Conservation (phyloP, 2,888 invertebrate species). For the Lycaena phlaeas region DNA sequence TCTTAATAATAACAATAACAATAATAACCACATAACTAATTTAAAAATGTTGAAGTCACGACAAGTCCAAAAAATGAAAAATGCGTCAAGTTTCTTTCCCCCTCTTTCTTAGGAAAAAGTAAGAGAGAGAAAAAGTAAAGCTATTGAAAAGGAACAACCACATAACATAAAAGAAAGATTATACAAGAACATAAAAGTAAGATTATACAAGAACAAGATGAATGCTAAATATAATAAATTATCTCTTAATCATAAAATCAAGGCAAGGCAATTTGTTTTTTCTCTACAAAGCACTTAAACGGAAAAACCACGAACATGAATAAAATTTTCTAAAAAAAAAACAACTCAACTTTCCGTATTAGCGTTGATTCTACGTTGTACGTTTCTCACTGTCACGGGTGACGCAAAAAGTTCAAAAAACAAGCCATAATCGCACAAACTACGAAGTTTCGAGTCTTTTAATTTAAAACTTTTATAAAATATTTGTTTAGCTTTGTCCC, state of each 20-base stretch:
- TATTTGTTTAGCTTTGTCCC: neutral
- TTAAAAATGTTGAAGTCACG: too few species aligned
- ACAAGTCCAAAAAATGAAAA: too few species aligned
- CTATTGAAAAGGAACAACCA: too few species aligned
- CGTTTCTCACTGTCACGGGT: neutral
- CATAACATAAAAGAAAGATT: too few species aligned
- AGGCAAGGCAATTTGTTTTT: conserved; percentile 8
- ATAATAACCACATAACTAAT: too few species aligned
- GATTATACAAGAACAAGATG: too few species aligned
- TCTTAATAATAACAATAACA: too few species aligned
- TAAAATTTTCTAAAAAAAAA: conserved; percentile 10
- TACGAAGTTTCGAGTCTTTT: neutral
- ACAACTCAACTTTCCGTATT: conserved; percentile 10
- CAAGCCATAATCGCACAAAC: neutral
- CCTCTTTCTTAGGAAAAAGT: too few species aligned
- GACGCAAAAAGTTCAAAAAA: conserved; percentile 6
- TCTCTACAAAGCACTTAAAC: conserved; percentile 3
- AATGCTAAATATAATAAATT: conserved; percentile 7
- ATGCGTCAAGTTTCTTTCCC: too few species aligned
- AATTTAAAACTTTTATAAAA: neutral
- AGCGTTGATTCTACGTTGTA: conserved; percentile 7
- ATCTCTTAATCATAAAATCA: neutral
- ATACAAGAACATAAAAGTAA: too few species aligned
- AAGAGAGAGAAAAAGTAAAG: too few species aligned
- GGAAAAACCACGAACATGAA: conserved; percentile 2